Base-by-base conservation (phyloP, 2,888 invertebrate species). In the Eretmocerus hayati region DNA sequence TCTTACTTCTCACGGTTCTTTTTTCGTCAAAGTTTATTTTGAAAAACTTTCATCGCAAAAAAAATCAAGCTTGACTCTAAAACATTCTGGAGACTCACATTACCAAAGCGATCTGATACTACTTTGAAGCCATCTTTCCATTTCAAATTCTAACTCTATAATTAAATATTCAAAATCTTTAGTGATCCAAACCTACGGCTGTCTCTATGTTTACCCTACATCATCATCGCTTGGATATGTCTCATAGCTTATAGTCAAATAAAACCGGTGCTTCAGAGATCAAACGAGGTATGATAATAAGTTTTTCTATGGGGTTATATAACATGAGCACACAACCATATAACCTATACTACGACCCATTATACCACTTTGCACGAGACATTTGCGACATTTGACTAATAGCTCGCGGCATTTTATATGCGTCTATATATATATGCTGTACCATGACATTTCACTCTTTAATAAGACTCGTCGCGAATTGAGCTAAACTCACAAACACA, bases 141-240 rank as follows among this genome's bases (percentile, higher is more conserved):
- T 23, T 3, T n/a, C 16, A 15, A n/a, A n/a, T n/a, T n/a, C n/a
- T 11, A 8, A 31, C 58, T 58, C 59, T 63, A n/a, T n/a, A 62
- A 63, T 63, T 60, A 62, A 63, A 63, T 63, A 63, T 62, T 61
- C 59, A 59, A 60, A 63, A 61, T 60, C 57, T 55, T 56, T 16
- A 16, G 15, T 33, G 26, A 26, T 26, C 26, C 26, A 11, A 26
- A 11, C 26, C 26, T 1, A 6, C 26, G 26, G 26, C 26, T 26
- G 8, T 11, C 45, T 32, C 47, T 47, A 21, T 37, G 36, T 45
- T 22, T 21, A 26, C 15, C 11, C 19, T 26, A 6, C n/a, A 53
- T 55, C 52, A 55, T 56, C 54, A 53, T 57, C 56, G 56, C 53
- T 52, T 52, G 57, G 57, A 58, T 58, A 57, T 56, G 49, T 6